phyloP scores from a whole-genome alignment of 2,113 vertebrate species.

The Mola mola region DNA sequence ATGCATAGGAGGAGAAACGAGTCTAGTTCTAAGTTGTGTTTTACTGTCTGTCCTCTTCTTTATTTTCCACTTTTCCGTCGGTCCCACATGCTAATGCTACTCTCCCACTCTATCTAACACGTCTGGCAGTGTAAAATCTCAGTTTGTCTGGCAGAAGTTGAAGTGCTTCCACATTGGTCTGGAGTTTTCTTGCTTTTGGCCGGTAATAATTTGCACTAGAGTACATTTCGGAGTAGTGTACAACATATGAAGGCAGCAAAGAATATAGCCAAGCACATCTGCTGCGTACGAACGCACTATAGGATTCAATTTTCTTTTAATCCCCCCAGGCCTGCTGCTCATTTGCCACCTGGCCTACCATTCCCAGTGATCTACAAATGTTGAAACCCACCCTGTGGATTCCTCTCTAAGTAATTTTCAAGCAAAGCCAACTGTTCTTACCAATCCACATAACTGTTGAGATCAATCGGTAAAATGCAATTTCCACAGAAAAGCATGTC shows the following conservation, averaged over 20 bases:
- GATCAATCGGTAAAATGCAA: constrained; percentile 20
- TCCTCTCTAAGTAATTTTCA: constrained; percentile 19
- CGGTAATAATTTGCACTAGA: neutral
- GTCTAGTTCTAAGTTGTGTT: too few species aligned
- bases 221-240: neutral
- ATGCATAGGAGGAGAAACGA: neutral
- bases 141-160: constrained; percentile 31
- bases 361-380: constrained; percentile 3
- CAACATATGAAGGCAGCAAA: neutral
- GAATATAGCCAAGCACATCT: too few species aligned
- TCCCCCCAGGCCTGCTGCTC: constrained; percentile 23
- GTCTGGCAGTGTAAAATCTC: constrained; percentile 30
- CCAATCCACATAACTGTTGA: constrained; percentile 4
- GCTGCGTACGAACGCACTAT: neutral
- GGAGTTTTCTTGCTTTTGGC: constrained; percentile 10
- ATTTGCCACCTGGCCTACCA: constrained; percentile 28
- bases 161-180: constrained; percentile 18
- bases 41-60: constrained; percentile 25
- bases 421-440: constrained; percentile 1
- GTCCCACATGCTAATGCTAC: constrained; percentile 38
- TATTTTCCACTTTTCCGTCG: constrained; percentile 30
- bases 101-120: constrained; percentile 40
- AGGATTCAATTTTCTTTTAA: constrained; percentile 25
- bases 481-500: constrained; percentile 15
- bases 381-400: constrained; percentile 25